Evolutionary conservation across 2,797 vertebrate species (phyloP).

Genomic region (Okamejei kenojei): DNA sequence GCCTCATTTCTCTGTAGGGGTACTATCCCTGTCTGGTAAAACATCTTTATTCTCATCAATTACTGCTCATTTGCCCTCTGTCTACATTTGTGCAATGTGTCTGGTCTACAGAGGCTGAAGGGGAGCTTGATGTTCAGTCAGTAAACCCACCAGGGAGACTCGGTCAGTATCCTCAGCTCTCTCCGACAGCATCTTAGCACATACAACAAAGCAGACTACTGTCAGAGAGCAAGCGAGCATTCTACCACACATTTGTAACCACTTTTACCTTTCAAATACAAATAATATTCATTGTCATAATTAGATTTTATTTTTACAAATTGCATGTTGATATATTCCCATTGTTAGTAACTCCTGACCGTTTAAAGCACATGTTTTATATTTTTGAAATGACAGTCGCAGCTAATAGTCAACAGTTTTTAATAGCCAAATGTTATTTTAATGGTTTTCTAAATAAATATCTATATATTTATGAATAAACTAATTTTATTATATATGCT

Average conservation of each 20-base stretch:
- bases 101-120: conserved; percentile 37
- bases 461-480: background rate
- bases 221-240: conserved; percentile 35
- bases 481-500: background rate
- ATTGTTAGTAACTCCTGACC: background rate
- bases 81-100: conserved; percentile 38
- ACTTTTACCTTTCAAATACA: conserved; percentile 20
- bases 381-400: background rate
- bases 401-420: background rate
- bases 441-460: background rate
- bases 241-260: conserved; percentile 1
- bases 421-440: background rate
- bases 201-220: conserved; percentile 37
- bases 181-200: conserved; percentile 37
- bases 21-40: conserved; percentile 38
- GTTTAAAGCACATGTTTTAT: background rate
- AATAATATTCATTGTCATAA: conserved; percentile 18
- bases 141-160: conserved; percentile 37
- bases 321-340: background rate
- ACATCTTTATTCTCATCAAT: conserved; percentile 39
- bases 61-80: conserved; percentile 38
- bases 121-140: conserved; percentile 38
- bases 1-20: conserved; percentile 37
- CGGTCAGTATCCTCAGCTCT: conserved; percentile 33
- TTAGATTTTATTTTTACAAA: background rate